phyloP scores from a whole-genome alignment of 2,888 invertebrate species.

The Proisotoma minuta region DNA sequence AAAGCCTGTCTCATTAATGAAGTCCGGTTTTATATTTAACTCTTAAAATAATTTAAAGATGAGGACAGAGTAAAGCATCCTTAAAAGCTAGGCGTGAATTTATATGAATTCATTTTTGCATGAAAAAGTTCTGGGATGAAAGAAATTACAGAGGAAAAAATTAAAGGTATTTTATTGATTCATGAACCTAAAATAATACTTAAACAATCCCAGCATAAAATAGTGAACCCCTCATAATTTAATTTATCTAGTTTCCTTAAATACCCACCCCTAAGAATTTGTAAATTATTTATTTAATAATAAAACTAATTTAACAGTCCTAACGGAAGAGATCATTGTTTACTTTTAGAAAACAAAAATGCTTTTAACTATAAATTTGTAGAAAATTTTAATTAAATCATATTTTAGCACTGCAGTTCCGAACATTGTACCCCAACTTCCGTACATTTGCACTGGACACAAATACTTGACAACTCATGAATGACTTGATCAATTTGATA shows the following conservation, averaged over 20 bases:
- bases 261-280: neutral
- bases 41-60: no score
- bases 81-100: no score
- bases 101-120: no score
- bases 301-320: neutral
- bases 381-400: neutral
- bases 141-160: neutral
- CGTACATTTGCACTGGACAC: slow-evolving; percentile 79
- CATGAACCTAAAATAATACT: neutral
- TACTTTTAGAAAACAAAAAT: no score
- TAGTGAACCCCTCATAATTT: neutral
- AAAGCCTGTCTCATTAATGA: no score
- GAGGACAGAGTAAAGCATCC: no score
- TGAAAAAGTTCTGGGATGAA: no score
- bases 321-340: neutral
- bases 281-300: neutral
- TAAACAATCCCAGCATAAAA: neutral
- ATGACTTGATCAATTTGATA: slow-evolving; percentile 77
- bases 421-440: slow-evolving; percentile 79
- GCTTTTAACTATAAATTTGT: neutral
- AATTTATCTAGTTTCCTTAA: neutral
- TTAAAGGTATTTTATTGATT: neutral
- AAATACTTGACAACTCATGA: slow-evolving; percentile 72
- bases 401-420: slow-evolving; percentile 57
- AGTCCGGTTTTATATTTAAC: no score